Evolutionary conservation across 2,888 invertebrate genomes (phyloP).

Genomic region (Graphium colonna): DNA sequence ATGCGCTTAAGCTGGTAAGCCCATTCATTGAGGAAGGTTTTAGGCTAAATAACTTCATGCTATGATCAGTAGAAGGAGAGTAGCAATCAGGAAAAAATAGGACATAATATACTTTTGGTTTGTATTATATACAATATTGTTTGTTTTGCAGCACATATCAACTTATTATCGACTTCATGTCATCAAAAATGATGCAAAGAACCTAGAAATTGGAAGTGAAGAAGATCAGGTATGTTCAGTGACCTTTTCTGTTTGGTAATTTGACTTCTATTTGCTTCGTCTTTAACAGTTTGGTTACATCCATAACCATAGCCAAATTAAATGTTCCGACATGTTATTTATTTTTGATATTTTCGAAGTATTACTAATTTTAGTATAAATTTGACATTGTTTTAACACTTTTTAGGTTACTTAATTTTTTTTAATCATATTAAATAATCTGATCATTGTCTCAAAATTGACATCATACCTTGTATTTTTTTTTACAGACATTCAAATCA

Average conservation of each 20-base stretch:
- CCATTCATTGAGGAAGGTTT: no score
- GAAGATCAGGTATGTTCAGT: constrained; percentile 41
- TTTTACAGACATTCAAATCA: constrained; percentile 43
- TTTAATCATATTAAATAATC: not conserved
- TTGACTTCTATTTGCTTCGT: no score
- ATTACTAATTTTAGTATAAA: no score
- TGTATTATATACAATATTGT: constrained; percentile 15
- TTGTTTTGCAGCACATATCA: constrained; percentile 59
- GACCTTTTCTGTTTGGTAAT: no score
- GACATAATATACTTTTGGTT: no score
- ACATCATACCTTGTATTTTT: not conserved
- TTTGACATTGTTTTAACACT: no score
- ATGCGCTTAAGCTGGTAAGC: no score
- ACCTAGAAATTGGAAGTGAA: constrained; percentile 29
- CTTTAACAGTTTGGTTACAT: no score
- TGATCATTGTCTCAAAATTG: not conserved
- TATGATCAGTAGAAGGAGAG: no score
- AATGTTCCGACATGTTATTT: not conserved
- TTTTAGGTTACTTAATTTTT: not conserved
- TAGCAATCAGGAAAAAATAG: no score
- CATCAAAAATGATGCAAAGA: constrained; percentile 51
- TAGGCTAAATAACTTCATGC: not conserved
- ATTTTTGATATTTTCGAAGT: not conserved
- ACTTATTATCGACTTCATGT: constrained; percentile 61
- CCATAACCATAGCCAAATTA: not conserved